phyloP scores from a whole-genome alignment of 1,140 invertebrate species.

The Aphelinus certus region DNA sequence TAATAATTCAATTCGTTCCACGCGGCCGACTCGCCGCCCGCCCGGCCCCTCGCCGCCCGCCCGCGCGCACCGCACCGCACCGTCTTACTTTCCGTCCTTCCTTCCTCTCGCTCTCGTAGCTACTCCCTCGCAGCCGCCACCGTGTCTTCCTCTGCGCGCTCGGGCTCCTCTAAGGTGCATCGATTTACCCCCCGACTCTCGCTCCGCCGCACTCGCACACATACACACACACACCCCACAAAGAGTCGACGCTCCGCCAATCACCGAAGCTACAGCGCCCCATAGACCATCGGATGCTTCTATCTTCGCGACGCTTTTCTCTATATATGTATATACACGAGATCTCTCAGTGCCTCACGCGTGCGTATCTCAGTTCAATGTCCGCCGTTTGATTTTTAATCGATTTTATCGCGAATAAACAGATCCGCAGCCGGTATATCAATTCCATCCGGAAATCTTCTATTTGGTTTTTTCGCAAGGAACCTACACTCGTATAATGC shows the following conservation, averaged over 20 bases:
- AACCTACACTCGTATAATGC: too few species aligned
- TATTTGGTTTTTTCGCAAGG: too few species aligned
- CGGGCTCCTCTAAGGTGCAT: constrained; percentile 59
- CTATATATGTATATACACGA: too few species aligned
- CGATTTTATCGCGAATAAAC: too few species aligned
- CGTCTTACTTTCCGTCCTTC: background rate
- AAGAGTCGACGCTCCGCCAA: constrained; percentile 5
- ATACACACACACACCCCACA: constrained; percentile 2
- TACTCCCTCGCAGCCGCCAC: background rate
- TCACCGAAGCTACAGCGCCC: too few species aligned
- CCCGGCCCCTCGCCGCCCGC: constrained; percentile 41
- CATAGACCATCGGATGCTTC: too few species aligned
- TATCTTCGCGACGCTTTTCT: too few species aligned
- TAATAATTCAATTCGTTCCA: constrained; percentile 67
- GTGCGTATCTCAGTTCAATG: too few species aligned
- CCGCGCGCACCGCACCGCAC: constrained; percentile 31
- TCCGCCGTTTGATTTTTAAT: too few species aligned
- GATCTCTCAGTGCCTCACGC: too few species aligned
- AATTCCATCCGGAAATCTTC: too few species aligned
- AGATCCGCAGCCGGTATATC: too few species aligned
- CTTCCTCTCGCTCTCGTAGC: background rate
- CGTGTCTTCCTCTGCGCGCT: constrained; percentile 15
- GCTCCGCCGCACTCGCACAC: background rate
- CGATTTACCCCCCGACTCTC: constrained; percentile 33
- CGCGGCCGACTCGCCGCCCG: constrained; percentile 47